A percentile compares a stretch with the other conserved stretches of the same genome.
These are phyloP conservation scores for Sinocyclocheilus maitianheensis DNA, from an alignment of 2,113 vertebrate genomes.

Conservation along the genomic window DNA sequence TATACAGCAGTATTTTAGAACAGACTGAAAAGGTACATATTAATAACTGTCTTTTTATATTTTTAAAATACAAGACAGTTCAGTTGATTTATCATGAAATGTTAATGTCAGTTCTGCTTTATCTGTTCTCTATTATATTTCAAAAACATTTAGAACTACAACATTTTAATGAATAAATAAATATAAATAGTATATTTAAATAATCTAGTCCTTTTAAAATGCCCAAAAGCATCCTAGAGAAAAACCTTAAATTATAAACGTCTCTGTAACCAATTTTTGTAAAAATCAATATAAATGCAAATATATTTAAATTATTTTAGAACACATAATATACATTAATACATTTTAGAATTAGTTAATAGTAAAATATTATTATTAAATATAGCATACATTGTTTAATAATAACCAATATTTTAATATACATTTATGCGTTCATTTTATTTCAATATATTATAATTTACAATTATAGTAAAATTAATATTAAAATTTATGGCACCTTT, in stretches of 20 bases:
- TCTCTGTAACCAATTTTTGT: background rate
- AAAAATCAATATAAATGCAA: background rate
- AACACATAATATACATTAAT: background rate
- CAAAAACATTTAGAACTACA: background rate
- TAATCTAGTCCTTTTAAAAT: no score
- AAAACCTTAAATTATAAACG: background rate
- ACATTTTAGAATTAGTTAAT: background rate
- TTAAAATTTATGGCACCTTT: conserved; percentile 22
- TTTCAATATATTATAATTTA: background rate
- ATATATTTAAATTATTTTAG: background rate
- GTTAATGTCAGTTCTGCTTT: background rate
- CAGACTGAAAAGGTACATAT: background rate
- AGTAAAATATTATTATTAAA: background rate
- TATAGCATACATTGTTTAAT: background rate
- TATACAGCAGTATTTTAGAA: background rate
- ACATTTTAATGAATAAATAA: background rate
- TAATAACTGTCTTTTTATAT: background rate
- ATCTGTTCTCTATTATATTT: background rate
- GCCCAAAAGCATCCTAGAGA: background rate
- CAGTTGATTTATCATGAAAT: background rate
- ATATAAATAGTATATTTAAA: no score
- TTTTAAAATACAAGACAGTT: background rate
- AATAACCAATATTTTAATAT: background rate
- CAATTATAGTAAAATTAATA: background rate
- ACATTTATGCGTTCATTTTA: background rate